A percentile compares a stretch with the other conserved stretches of the same genome.
phyloP scores from a whole-genome alignment of 1,140 invertebrate genomes.

The Drosophila paulistorum region DNA sequence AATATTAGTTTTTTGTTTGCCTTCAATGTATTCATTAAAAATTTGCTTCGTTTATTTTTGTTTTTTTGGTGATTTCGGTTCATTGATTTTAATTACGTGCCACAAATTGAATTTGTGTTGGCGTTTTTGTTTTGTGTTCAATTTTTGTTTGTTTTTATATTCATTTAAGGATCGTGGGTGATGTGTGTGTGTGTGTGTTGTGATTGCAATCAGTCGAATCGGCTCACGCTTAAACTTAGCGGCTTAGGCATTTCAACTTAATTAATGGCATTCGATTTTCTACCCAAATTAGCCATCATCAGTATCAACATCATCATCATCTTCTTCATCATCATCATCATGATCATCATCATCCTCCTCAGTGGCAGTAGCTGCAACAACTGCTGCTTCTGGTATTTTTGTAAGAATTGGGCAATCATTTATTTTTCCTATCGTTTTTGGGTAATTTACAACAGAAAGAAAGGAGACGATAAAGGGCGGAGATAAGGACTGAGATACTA shows the following conservation, averaged over 20 bases:
- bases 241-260: constrained; percentile 3
- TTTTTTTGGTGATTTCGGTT: constrained; percentile 6
- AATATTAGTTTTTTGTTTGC: not conserved
- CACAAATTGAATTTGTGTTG: constrained; percentile 5
- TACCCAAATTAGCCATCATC: constrained; percentile 3
- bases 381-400: not conserved
- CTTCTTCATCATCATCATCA: not conserved
- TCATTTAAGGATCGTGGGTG: constrained; percentile 10
- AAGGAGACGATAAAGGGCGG: no score
- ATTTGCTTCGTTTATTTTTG: constrained; percentile 3
- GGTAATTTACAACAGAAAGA: no score
- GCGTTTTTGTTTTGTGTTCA: not conserved
- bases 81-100: constrained; percentile 13
- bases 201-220: not conserved
- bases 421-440: no score
- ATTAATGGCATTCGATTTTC: constrained; percentile 8
- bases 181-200: not conserved
- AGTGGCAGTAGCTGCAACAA: not conserved
- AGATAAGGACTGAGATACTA: no score
- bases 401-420: not conserved
- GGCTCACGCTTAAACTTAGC: constrained; percentile 1
- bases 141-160: not conserved
- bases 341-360: no score
- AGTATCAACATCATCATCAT: not conserved
- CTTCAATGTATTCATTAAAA: not conserved